phyloP scores from a whole-genome alignment of 2,797 vertebrate species.

The Cirrhinus molitorella region DNA sequence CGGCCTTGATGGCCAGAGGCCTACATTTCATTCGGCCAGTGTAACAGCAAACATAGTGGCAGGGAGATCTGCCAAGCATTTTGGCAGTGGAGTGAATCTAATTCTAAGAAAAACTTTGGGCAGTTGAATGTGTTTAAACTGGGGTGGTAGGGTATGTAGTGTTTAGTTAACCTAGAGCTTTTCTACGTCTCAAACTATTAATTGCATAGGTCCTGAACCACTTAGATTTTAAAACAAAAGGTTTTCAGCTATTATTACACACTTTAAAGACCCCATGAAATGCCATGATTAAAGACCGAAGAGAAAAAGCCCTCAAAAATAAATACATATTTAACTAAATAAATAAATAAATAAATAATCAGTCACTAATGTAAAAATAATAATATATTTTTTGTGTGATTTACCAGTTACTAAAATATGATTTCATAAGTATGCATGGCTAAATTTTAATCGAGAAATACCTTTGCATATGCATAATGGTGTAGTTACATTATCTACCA shows the following conservation, averaged over 20 bases:
- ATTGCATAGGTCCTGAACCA: constrained; percentile 11
- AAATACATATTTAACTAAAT: background rate
- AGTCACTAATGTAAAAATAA: too few relatives aligned
- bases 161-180: background rate
- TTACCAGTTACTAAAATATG: background rate
- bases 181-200: background rate
- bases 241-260: background rate
- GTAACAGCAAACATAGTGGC: constrained; percentile 10
- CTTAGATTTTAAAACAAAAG: background rate
- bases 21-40: background rate
- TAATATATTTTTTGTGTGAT: background rate
- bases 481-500: constrained; percentile 5
- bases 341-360: background rate
- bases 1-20: background rate
- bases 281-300: background rate
- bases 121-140: background rate
- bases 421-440: background rate
- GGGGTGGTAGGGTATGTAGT: background rate
- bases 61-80: constrained; percentile 19
- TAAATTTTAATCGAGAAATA: background rate
- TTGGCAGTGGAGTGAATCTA: background rate
- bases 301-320: background rate
- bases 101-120: constrained; percentile 1
- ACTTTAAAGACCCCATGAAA: constrained; percentile 21
- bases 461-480: background rate